Conservation (phyloP, 2,888 invertebrate species). For the Hecatera dysodea region DNA sequence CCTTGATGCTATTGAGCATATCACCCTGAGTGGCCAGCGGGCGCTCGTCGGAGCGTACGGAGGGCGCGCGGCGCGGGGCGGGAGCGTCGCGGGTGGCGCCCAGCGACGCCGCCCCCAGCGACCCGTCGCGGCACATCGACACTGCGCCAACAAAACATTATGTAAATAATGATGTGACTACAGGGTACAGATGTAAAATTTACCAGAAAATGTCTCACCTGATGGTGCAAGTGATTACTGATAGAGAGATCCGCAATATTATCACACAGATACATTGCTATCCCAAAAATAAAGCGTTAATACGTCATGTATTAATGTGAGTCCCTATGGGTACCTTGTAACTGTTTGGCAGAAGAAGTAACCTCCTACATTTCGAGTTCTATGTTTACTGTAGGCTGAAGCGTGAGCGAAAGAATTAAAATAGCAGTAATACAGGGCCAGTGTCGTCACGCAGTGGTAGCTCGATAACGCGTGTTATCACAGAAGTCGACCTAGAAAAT, state of each 20-base stretch:
- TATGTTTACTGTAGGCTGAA: no score
- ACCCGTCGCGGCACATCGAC: constrained; percentile 70
- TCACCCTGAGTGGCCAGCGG: constrained; percentile 90
- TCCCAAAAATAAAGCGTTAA: not conserved
- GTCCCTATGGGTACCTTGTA: no score
- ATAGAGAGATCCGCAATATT: not conserved
- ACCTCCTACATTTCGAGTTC: no score
- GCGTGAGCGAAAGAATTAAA: no score
- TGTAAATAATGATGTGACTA: not conserved
- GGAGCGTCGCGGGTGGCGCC: constrained; percentile 82
- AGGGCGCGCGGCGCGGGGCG: constrained; percentile 75
- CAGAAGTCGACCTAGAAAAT: no score
- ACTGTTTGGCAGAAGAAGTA: no score
- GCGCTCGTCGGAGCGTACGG: constrained; percentile 84
- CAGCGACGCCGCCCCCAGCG: constrained; percentile 79
- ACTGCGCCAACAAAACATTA: constrained; percentile 13
- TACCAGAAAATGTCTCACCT: no score
- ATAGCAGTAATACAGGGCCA: no score
- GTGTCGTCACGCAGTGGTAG: no score
- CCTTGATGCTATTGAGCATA: constrained; percentile 90
- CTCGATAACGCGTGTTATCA: no score
- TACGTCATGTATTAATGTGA: no score
- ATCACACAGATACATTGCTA: not conserved
- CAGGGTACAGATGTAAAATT: no score
- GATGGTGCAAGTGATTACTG: not conserved